Percentiles rank a stretch among this genome's conserved stretches.
Conservation (phyloP, 2,113 vertebrate species). For the Spheniscus mendiculus region DNA sequence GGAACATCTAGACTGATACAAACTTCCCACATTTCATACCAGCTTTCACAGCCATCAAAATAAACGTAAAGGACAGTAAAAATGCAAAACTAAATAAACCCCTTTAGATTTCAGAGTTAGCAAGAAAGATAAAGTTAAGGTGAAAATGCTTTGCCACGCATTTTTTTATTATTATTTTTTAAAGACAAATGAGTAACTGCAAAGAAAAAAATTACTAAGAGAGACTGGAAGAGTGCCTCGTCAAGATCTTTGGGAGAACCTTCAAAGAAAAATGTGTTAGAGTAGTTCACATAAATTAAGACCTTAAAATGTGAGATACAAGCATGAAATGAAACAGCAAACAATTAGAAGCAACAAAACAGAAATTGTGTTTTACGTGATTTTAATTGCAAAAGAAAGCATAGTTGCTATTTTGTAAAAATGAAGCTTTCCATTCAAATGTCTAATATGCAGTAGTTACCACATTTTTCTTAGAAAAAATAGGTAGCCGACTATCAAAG, state of each 20-base stretch:
- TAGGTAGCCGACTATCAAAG: constrained; percentile 65
- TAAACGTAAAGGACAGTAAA: constrained; percentile 78
- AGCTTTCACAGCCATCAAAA: constrained; percentile 83
- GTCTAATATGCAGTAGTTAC: constrained; percentile 68
- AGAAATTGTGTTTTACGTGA: constrained; percentile 55
- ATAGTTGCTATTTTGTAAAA: constrained; percentile 56
- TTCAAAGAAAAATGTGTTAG: constrained; percentile 88
- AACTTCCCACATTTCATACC: constrained; percentile 85
- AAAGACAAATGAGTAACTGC: constrained; percentile 84
- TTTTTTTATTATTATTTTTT: constrained; percentile 38
- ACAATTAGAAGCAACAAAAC: constrained; percentile 74
- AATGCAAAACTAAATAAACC: constrained; percentile 77
- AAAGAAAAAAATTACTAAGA: constrained; percentile 86
- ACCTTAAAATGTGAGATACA: constrained; percentile 76
- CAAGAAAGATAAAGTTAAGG: constrained; percentile 73
- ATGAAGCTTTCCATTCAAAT: constrained; percentile 57
- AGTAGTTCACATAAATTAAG: constrained; percentile 82
- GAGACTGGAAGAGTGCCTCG: constrained; percentile 81
- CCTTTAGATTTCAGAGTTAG: constrained; percentile 77
- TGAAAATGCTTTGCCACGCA: constrained; percentile 56
- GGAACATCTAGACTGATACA: constrained; percentile 73
- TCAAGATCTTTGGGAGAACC: constrained; percentile 87
- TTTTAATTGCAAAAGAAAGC: constrained; percentile 67
- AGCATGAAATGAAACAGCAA: constrained; percentile 83
- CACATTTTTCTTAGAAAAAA: constrained; percentile 75